Conservation (phyloP, 2,113 vertebrate genomes). For the Empidonax traillii region DNA sequence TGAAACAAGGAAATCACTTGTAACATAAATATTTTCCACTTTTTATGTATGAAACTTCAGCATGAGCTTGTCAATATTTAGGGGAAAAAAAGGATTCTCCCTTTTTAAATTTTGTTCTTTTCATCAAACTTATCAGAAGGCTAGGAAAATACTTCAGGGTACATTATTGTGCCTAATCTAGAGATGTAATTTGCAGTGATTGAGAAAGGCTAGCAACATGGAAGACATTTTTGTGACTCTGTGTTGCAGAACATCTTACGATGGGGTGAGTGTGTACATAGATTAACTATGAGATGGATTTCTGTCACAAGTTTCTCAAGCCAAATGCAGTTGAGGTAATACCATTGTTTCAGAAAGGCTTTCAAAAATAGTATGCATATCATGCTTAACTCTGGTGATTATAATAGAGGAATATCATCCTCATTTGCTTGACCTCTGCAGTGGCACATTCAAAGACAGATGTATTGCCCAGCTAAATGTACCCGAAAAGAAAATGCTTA, state of each 20-base stretch:
- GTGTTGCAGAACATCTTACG: background rate
- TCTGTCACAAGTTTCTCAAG: background rate
- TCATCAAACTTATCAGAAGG: background rate
- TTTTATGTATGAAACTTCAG: background rate
- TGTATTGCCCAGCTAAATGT: background rate
- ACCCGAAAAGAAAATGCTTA: background rate
- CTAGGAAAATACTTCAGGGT: background rate
- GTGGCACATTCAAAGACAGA: background rate
- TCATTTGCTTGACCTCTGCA: background rate
- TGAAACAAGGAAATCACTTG: background rate
- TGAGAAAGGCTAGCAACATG: background rate
- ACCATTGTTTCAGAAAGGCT: background rate
- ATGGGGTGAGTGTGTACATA: rapidly evolving
- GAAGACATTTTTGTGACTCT: background rate
- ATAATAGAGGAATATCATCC: background rate
- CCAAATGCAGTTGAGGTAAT: background rate
- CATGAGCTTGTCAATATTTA: background rate
- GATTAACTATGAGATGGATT: background rate
- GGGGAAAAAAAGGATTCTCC: background rate
- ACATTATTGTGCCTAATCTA: background rate
- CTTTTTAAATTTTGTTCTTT: background rate
- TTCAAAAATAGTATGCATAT: background rate
- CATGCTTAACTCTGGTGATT: background rate
- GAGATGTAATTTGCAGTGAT: rapidly evolving
- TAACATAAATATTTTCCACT: background rate